phyloP scores from a whole-genome alignment of 1,140 invertebrate species.

The Leptopilina clavipes region DNA sequence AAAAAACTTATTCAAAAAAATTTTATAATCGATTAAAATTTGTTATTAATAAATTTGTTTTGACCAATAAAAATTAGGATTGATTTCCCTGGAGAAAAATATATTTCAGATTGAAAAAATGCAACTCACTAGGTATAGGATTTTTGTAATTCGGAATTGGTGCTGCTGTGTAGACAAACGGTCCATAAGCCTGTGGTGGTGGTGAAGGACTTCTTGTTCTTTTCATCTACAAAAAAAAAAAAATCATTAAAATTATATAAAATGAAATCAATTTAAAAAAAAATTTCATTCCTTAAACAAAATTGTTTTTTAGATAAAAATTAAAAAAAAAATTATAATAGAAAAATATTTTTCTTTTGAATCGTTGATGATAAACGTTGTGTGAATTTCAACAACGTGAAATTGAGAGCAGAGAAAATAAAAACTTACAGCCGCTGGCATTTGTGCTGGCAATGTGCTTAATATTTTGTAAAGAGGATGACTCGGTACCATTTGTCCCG shows the following conservation, averaged over 20 bases:
- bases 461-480: constrained; percentile 74
- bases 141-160: constrained; percentile 70
- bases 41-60: no score
- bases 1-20: not conserved
- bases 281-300: no score
- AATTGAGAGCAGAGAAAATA: no score
- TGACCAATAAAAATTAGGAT: no score
- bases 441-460: constrained; percentile 70
- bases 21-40: not conserved
- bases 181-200: constrained; percentile 75
- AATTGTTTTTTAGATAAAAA: no score
- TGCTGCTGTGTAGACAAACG: constrained; percentile 76
- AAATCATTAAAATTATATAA: constrained; percentile 28
- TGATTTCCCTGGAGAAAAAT: no score
- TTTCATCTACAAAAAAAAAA: constrained; percentile 76
- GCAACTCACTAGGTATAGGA: constrained; percentile 74
- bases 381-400: no score
- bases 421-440: constrained; percentile 68
- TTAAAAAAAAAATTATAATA: no score
- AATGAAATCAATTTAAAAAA: not conserved
- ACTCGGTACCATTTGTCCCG: constrained; percentile 63
- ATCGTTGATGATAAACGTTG: no score
- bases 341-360: no score
- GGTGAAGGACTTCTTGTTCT: constrained; percentile 81
- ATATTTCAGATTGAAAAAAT: no score